A percentile compares a stretch with the other conserved stretches of the same genome.
Evolutionary conservation across 2,797 vertebrate species (phyloP).

Genomic region (Eulemur coronatus): DNA sequence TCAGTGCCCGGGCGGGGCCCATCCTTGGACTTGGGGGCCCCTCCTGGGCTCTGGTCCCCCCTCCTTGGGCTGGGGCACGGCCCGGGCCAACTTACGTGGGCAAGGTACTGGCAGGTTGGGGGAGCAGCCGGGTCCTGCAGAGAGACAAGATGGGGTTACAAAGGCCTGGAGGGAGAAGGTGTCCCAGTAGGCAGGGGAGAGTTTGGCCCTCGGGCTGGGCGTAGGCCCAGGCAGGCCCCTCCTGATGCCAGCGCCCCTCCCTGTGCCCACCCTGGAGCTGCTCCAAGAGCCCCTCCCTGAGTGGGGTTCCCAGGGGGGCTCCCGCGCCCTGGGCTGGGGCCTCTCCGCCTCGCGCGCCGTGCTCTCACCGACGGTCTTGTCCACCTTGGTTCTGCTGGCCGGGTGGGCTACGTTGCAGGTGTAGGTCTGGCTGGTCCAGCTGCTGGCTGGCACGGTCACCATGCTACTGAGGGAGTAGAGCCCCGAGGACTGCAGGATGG

Average conservation of each 20-base stretch:
- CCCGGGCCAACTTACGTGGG: neutral
- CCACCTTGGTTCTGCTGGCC: neutral
- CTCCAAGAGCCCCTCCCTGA: fast-evolving
- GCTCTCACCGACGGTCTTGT: neutral
- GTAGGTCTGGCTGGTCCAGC: neutral
- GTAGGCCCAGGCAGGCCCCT: neutral
- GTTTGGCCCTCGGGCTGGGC: no score
- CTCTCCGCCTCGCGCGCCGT: fast-evolving
- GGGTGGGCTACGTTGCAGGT: conserved; percentile 55
- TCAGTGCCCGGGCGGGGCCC: neutral
- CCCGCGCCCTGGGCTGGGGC: neutral
- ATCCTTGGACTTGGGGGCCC: fast-evolving
- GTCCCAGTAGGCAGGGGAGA: fast-evolving
- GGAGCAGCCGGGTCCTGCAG: neutral
- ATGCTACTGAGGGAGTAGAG: conserved; percentile 53
- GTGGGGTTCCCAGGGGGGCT: no score
- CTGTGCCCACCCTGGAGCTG: fast-evolving
- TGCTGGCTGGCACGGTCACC: neutral
- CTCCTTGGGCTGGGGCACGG: fast-evolving
- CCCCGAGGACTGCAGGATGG: fast-evolving
- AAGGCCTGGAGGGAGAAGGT: neutral
- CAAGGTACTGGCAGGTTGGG: neutral
- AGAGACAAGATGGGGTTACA: neutral
- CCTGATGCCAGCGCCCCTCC: neutral
- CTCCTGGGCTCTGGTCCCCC: fast-evolving